Evolutionary conservation across 2,797 vertebrate genomes (phyloP).

Genomic region (Strix occidentalis): DNA sequence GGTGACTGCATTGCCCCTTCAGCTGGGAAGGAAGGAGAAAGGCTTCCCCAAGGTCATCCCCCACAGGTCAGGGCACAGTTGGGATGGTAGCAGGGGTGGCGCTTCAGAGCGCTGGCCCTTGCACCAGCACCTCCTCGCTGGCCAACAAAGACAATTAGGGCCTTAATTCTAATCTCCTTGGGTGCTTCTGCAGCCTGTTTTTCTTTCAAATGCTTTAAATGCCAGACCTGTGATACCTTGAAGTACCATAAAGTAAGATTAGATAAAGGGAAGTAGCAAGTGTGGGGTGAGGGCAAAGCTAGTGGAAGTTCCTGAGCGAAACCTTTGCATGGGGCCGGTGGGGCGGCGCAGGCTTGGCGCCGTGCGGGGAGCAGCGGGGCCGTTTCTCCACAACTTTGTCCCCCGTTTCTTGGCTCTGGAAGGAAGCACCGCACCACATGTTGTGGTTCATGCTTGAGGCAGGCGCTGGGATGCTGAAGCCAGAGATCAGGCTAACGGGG

Average conservation of each 20-base stretch:
- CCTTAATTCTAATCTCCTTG: not conserved
- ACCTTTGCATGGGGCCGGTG: accelerated
- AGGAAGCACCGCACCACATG: accelerated
- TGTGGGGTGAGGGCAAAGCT: not conserved
- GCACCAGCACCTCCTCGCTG: not conserved
- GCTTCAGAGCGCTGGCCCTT: no score
- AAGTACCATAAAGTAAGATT: constrained; percentile 14
- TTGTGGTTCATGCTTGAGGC: not conserved
- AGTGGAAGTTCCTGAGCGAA: not conserved
- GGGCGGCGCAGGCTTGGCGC: accelerated
- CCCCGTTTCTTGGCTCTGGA: not conserved
- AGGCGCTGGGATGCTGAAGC: not conserved
- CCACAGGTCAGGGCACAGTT: not conserved
- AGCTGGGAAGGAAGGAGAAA: accelerated
- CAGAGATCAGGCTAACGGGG: not conserved
- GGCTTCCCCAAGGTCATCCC: not conserved
- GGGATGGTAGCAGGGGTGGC: not conserved
- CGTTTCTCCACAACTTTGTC: accelerated
- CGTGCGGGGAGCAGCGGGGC: not conserved
- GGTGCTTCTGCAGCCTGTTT: not conserved
- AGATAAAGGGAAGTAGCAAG: constrained; percentile 20
- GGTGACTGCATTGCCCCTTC: not conserved
- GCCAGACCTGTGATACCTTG: not conserved
- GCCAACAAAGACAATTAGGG: not conserved
- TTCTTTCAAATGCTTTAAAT: constrained; percentile 38